Evolutionary conservation across 2,113 vertebrate species (phyloP).

Genomic region (Climacteris rufus): DNA sequence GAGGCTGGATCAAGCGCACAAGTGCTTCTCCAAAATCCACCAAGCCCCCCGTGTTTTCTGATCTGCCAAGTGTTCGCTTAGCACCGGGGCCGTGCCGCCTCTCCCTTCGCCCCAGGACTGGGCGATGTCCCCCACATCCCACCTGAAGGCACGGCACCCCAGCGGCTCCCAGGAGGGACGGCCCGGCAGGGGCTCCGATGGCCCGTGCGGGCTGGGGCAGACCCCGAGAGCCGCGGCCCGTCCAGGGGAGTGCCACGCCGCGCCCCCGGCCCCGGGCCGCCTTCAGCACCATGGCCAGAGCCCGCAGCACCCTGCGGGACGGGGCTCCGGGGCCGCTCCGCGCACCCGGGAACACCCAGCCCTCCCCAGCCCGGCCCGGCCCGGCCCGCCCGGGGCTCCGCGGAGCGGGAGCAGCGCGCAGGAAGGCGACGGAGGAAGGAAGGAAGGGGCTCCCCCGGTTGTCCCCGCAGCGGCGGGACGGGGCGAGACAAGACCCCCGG

Average conservation of each 20-base stretch:
- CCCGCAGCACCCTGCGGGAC: neutral
- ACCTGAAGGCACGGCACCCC: accelerated
- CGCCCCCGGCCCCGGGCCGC: neutral
- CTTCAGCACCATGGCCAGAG: constrained; percentile 45
- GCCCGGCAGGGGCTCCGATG: neutral
- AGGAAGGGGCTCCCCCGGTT: neutral
- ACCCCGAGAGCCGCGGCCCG: neutral
- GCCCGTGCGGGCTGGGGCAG: accelerated
- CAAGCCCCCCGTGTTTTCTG: accelerated
- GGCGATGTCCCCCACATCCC: neutral
- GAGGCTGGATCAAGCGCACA: neutral
- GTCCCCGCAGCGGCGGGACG: too few species aligned
- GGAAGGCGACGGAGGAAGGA: neutral
- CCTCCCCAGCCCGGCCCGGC: neutral
- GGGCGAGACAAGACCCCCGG: too few species aligned
- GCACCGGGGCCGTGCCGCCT: neutral
- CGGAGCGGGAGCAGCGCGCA: neutral
- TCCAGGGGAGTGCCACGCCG: neutral
- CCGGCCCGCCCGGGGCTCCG: neutral
- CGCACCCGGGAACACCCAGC: accelerated
- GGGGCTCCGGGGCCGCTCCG: neutral
- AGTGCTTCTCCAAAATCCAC: neutral
- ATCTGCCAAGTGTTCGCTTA: neutral
- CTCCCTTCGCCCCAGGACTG: accelerated
- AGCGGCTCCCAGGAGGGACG: neutral